Evolutionary conservation across 2,797 vertebrate species (phyloP).

Genomic region (Hypotaenidia philippensis): DNA sequence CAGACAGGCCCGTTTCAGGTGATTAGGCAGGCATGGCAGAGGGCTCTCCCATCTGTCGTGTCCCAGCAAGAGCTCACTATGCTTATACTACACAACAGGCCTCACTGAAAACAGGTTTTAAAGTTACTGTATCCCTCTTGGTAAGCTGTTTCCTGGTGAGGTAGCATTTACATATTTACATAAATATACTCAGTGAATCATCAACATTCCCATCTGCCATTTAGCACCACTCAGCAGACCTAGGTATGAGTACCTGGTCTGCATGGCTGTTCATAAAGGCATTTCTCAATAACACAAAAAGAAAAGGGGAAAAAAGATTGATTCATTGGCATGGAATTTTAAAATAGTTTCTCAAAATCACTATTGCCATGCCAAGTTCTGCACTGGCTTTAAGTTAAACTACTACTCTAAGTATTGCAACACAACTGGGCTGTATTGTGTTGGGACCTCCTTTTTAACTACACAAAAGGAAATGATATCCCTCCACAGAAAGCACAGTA

Average conservation of each 20-base stretch:
- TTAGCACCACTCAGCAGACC: not conserved
- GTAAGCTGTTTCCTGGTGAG: not conserved
- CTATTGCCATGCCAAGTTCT: not conserved
- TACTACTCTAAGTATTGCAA: not conserved
- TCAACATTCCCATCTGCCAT: constrained; percentile 13
- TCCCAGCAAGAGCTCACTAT: not conserved
- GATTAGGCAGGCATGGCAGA: not conserved
- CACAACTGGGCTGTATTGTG: too few species aligned
- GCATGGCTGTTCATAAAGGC: not conserved
- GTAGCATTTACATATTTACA: not conserved
- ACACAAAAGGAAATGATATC: not conserved
- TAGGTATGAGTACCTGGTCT: not conserved
- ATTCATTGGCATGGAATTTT: not conserved
- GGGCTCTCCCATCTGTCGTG: constrained; percentile 23
- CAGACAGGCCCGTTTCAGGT: constrained; percentile 3
- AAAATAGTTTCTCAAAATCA: not conserved
- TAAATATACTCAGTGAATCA: constrained; percentile 26
- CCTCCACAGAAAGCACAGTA: not conserved
- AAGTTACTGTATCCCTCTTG: not conserved
- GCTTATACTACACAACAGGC: not conserved
- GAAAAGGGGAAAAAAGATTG: fast-evolving
- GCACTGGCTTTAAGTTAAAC: not conserved
- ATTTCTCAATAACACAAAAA: not conserved
- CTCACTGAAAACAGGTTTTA: not conserved
- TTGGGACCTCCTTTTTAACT: not conserved